A percentile compares a stretch with the other conserved stretches of the same genome.
These are phyloP conservation scores for Blastobasis lacticolella DNA, from an alignment of 2,888 invertebrate genomes.

Conservation along the genomic window DNA sequence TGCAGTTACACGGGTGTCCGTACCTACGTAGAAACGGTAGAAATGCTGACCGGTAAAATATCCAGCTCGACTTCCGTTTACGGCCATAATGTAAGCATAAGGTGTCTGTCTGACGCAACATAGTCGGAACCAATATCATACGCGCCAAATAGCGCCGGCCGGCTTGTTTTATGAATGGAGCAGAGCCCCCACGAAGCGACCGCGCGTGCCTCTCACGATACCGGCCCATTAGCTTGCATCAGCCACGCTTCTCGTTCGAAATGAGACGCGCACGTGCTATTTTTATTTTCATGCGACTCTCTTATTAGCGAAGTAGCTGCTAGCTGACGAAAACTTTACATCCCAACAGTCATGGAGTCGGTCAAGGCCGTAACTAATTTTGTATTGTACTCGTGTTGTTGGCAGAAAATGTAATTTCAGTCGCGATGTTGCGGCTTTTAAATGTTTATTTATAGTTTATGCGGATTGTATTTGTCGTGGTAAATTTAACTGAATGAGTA, in stretches of 20 bases:
- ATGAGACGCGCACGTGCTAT: not conserved
- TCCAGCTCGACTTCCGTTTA: not conserved
- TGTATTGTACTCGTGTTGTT: not conserved
- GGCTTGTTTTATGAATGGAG: not conserved
- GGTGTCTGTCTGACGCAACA: not conserved
- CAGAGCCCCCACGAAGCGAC: not conserved
- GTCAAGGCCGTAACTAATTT: not conserved
- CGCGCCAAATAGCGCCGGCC: not conserved
- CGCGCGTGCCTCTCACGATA: conserved; percentile 16
- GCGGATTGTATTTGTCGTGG: no score
- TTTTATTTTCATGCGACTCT: not conserved
- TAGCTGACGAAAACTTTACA: not conserved
- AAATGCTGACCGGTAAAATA: no score
- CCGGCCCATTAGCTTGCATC: conserved; percentile 21
- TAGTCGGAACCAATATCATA: not conserved
- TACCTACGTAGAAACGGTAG: no score
- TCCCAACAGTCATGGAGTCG: no score
- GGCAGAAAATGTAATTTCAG: no score
- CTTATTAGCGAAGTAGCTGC: not conserved
- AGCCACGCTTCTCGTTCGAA: conserved; percentile 11
- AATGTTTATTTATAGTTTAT: no score
- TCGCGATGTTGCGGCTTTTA: no score
- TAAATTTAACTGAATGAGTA: no score
- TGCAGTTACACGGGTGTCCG: no score
- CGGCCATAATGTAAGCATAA: not conserved